Base-by-base conservation (phyloP, 37 sponge, comb jelly and placozoan genomes). In the Beroe forskalii region DNA sequence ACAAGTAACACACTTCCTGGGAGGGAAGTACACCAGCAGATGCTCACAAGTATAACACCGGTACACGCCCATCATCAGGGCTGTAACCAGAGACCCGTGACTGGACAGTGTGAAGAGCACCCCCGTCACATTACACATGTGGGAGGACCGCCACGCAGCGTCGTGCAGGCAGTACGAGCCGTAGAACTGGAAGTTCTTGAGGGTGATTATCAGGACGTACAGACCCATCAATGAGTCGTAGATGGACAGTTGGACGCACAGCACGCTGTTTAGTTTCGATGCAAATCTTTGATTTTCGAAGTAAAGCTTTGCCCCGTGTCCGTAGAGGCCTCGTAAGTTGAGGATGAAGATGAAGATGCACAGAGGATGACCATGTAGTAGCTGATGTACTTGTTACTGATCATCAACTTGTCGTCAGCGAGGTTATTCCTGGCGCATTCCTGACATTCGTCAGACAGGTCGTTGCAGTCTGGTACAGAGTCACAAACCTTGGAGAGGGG, bases 361-460 rank as follows among this genome's bases (percentile, higher is more conserved):
- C n/a, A n/a, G n/a, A 80, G 30, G 17, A 41, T 2, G 3, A 41
- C 44, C 86, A 80, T 80, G 48, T 80, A 80, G 48, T 80, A 80
- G 35, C 28, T 41, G 12, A 80, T 6, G 27, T 80, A 80, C 28
- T 44, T 80, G 55, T 44, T 80, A 80, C 86, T 80, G 43, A 80
- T 80, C 55, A 80, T 12, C 14, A 38, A 23, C 42, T 27, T 41
- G n/a, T 80, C 86, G 42, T 80, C 86, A n/a, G 55, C 55, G 1
- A 80, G 55, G 44, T 41, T 80, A 8, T 41, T 37, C 22, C 86
- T 32, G 12, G 86, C 44, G 42, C 86, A 80, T 3, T 20, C 35
- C 55, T 80, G 86, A 80, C 86, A 80, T 48, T 80, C 86, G 31
- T 80, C 86, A 35, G 86, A 80, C 48, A 80, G 86, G 55, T 80